Conservation (phyloP, 92 coral and sea anemone species). For the Epizoanthus rinbou region DNA sequence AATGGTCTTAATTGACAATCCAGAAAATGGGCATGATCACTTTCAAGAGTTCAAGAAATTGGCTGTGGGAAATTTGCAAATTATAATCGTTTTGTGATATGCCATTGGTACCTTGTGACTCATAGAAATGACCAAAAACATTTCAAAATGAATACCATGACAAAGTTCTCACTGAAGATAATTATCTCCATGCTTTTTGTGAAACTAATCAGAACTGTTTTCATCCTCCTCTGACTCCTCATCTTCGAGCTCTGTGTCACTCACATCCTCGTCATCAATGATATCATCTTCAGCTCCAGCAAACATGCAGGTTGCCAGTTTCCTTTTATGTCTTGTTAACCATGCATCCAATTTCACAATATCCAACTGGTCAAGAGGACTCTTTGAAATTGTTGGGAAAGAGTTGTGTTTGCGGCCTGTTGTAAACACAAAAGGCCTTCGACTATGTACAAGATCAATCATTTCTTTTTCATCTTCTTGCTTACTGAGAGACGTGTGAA, state of each 20-base stretch:
- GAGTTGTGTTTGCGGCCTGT: slow-evolving; percentile 45
- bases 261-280: slow-evolving; percentile 22
- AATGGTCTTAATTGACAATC: too few species aligned
- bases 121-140: too few species aligned
- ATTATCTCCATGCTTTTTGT: too few species aligned
- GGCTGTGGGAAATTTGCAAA: too few species aligned
- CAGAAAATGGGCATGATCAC: too few species aligned
- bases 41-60: too few species aligned
- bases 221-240: slow-evolving; percentile 1
- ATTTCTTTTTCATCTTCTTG: slow-evolving; percentile 56
- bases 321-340: slow-evolving; percentile 46
- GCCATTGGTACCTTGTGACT: too few species aligned
- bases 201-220: neutral
- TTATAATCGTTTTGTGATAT: too few species aligned
- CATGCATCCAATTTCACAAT: slow-evolving; percentile 45
- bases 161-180: too few species aligned
- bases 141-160: too few species aligned
- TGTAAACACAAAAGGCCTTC: slow-evolving; percentile 36
- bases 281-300: slow-evolving; percentile 19
- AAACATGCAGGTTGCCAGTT: slow-evolving; percentile 1
- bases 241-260: neutral
- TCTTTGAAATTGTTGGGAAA: slow-evolving; percentile 52
- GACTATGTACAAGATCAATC: slow-evolving; percentile 45
- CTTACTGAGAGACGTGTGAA: slow-evolving; percentile 50
- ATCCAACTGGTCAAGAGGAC: slow-evolving; percentile 57